Evolutionary conservation across 2,113 vertebrate species (phyloP), one percentile per base, ranked within the genome.

Genomic region (Menidia beryllina): DNA sequence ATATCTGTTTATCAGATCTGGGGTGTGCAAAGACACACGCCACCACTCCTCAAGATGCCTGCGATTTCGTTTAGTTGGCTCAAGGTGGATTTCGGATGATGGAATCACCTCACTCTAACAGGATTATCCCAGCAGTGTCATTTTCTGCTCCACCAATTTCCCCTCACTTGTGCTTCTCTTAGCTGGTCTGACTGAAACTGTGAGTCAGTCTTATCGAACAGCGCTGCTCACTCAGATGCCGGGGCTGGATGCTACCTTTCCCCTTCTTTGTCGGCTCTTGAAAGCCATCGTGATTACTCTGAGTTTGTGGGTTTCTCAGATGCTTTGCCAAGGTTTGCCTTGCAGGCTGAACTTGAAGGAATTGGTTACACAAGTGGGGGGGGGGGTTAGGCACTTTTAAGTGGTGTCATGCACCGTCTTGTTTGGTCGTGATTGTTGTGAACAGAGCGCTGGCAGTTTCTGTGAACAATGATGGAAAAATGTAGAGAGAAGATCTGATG

Each of bases 371-470:
- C 85, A 87, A 86, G 79, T 68, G 73, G 38, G 76, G 69, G 57
- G 45, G 13, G 43, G 68, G 39, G 55, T 64, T 63, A 30, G 69
- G 26, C 26, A 30, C 75, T 87, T 86, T 84, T 56, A 81, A 82
- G 85, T 79, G 75, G 80, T 80, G 86, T 86, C 88, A 54, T 86
- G 88, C 85, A 75, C 59, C 10, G 48, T 89, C 88, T 79, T 90
- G 87, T 86, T 71, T 25, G 54, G 47, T 77, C 41, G 55, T 15
- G 24, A 69, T 75, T 55, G 27, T 47, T 72, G 69, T 0, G 41
- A 81, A 64, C 41, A 77, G 49, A 72, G 72, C 15, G 23, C 41
- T 60, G 50, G 19, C 60, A 76, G 70, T 81, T 77, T 62, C 34
- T 66, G 21, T 11, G 4, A 71, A 50, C 34, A 30, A 77, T 82